phyloP scores from a whole-genome alignment of 2,113 vertebrate species.

The Chionodraco myersi region DNA sequence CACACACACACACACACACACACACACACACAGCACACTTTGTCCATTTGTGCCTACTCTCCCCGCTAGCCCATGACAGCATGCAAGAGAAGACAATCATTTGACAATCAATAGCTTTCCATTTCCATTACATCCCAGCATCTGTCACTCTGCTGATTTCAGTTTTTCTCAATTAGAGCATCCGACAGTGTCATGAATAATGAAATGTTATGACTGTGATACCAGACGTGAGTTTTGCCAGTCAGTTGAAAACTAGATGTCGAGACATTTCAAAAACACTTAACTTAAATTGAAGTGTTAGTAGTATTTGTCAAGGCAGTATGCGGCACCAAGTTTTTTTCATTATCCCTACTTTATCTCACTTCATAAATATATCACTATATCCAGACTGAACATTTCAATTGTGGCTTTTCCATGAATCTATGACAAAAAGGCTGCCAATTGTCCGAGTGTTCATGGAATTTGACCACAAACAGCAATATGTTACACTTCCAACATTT shows the following conservation, averaged over 20 bases:
- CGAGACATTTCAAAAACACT: not conserved
- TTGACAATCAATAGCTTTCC: slow-evolving; percentile 58
- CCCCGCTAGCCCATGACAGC: slow-evolving; percentile 6
- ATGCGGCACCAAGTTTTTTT: not conserved
- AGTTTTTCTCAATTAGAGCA: not conserved
- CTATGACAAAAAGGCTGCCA: slow-evolving; percentile 8
- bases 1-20: not conserved
- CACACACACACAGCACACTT: slow-evolving; percentile 9
- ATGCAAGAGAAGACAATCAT: slow-evolving; percentile 30
- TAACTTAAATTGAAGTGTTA: not conserved
- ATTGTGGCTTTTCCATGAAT: slow-evolving; percentile 26
- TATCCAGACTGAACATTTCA: not conserved
- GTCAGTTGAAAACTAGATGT: slow-evolving; percentile 11
- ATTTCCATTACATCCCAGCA: slow-evolving; percentile 37
- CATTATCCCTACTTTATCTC: slow-evolving; percentile 12
- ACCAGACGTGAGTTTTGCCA: slow-evolving; percentile 4
- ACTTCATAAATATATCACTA: slow-evolving; percentile 38
- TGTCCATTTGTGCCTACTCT: slow-evolving; percentile 9
- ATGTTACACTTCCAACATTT: slow-evolving; percentile 16
- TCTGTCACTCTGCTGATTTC: slow-evolving; percentile 5
- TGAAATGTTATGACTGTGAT: not conserved
- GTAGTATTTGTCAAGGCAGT: not conserved
- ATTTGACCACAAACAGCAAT: slow-evolving; percentile 34
- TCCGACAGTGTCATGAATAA: slow-evolving; percentile 9
- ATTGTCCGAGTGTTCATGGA: slow-evolving; percentile 9